Conservation (phyloP, 1,140 invertebrate species). For the Phortica variegata region DNA sequence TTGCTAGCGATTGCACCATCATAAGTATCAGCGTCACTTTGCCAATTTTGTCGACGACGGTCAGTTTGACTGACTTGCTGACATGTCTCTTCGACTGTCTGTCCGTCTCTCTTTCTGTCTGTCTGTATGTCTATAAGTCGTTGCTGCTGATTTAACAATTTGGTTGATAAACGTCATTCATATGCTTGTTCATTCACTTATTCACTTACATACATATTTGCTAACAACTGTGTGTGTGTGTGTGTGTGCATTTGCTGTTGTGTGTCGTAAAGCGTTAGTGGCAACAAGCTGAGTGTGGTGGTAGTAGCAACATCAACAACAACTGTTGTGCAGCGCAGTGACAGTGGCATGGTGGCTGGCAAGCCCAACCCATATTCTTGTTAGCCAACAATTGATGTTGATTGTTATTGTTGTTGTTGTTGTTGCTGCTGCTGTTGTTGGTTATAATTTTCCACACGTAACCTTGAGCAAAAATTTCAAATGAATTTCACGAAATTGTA, state of each 20-base stretch:
- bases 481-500: slow-evolving; percentile 14
- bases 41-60: background rate
- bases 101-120: too few relatives aligned
- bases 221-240: slow-evolving; percentile 19
- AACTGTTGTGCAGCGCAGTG: too few relatives aligned
- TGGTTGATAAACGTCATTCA: too few relatives aligned
- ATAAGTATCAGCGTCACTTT: background rate
- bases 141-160: too few relatives aligned
- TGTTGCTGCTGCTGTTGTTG: too few relatives aligned
- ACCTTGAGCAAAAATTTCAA: slow-evolving; percentile 42
- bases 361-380: slow-evolving; percentile 44
- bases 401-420: too few relatives aligned
- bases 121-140: too few relatives aligned
- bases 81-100: too few relatives aligned
- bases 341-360: slow-evolving; percentile 10
- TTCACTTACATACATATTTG: too few relatives aligned
- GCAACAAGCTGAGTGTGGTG: slow-evolving; percentile 12
- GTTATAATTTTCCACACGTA: slow-evolving; percentile 42
- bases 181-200: too few relatives aligned
- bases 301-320: slow-evolving; percentile 14
- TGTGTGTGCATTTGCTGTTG: slow-evolving; percentile 11
- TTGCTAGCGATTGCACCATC: slow-evolving; percentile 38
- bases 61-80: background rate
- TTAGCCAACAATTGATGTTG: slow-evolving; percentile 7
- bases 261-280: slow-evolving; percentile 9